Conservation (phyloP, 2,888 invertebrate species). For the Melieria crassipennis region DNA sequence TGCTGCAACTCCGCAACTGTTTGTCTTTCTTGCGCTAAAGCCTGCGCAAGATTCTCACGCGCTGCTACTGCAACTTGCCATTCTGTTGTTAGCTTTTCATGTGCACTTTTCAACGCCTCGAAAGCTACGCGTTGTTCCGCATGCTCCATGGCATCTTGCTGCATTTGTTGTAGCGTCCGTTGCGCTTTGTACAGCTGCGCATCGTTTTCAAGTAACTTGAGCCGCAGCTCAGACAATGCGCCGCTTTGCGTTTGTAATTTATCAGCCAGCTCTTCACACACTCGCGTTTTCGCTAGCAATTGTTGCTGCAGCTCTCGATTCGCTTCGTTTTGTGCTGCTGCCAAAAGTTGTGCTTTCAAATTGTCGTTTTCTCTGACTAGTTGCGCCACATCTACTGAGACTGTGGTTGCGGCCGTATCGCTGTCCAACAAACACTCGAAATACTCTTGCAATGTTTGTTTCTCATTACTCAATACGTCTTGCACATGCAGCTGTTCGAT, state of each 20-base stretch:
- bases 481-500: not conserved
- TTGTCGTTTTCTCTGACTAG: not conserved
- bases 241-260: too few relatives aligned
- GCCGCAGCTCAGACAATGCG: too few relatives aligned
- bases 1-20: not conserved
- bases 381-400: not conserved
- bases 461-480: not conserved
- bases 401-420: not conserved
- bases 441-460: not conserved
- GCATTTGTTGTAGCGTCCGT: slow-evolving; percentile 22
- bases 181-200: slow-evolving; percentile 34
- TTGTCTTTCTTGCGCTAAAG: not conserved
- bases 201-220: slow-evolving; percentile 14
- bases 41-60: not conserved
- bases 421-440: too few relatives aligned
- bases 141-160: not conserved
- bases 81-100: slow-evolving; percentile 18
- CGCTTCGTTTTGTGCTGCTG: not conserved
- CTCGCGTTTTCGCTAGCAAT: slow-evolving; percentile 1
- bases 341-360: slow-evolving; percentile 2
- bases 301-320: slow-evolving; percentile 17
- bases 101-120: slow-evolving; percentile 23
- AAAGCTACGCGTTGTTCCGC: not conserved
- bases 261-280: too few relatives aligned
- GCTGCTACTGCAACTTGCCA: slow-evolving; percentile 4